A percentile compares a stretch with the other conserved stretches of the same genome.
These are phyloP conservation scores for Polypterus senegalus DNA, from an alignment of 2,113 vertebrate genomes.

Conservation along the genomic window DNA sequence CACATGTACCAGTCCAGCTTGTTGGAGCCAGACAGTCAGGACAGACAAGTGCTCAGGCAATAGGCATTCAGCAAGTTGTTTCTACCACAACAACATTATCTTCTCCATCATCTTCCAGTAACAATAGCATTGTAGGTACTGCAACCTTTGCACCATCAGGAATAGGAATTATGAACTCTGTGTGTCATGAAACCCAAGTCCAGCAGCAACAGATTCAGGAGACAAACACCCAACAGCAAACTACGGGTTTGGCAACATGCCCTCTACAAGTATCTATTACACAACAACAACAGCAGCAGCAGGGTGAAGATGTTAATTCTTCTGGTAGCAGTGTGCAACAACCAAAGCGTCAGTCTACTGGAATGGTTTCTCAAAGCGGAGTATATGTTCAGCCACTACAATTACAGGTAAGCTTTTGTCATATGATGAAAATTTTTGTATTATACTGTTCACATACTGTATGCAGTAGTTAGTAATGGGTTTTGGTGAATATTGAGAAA, in stretches of 20 bases:
- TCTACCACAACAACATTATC: conserved; percentile 30
- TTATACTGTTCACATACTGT: too few relatives aligned
- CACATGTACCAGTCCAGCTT: conserved; percentile 86
- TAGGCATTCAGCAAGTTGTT: conserved; percentile 63
- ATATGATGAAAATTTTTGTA: too few relatives aligned
- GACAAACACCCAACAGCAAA: conserved; percentile 16
- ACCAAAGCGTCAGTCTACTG: neutral
- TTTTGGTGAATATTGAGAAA: too few relatives aligned
- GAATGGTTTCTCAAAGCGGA: neutral
- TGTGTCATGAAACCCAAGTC: conserved; percentile 22
- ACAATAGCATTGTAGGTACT: conserved; percentile 29
- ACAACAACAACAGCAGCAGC: neutral
- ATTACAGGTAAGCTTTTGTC: neutral
- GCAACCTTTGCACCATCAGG: conserved; percentile 30
- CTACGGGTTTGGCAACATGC: too few relatives aligned
- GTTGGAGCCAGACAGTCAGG: conserved; percentile 80
- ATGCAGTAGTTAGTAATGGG: too few relatives aligned
- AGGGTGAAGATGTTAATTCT: neutral
- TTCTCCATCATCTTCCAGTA: conserved; percentile 27
- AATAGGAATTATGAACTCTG: too few relatives aligned
- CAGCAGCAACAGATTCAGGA: conserved; percentile 14
- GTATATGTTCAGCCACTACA: neutral
- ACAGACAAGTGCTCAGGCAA: conserved; percentile 63
- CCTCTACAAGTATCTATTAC: neutral
- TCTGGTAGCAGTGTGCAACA: neutral